Conservation (phyloP, 2,797 vertebrate genomes). For the Siniperca undulata region DNA sequence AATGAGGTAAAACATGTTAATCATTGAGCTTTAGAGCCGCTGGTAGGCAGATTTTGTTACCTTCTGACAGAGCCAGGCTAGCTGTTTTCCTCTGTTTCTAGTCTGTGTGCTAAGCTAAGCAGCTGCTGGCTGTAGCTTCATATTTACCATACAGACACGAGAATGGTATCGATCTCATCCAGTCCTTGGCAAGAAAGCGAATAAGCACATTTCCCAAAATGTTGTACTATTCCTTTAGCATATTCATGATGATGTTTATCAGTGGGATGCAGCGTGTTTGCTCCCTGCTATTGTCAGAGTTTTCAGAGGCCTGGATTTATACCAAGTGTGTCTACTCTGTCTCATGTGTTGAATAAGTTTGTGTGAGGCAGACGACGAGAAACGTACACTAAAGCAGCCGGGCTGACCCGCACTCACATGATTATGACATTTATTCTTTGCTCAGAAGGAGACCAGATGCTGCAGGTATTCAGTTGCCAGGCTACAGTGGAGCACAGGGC, state of each 20-base stretch:
- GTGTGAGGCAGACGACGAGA: conserved; percentile 1
- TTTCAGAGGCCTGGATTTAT: conserved; percentile 1
- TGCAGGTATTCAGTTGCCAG: conserved; percentile 80
- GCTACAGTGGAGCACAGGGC: conserved; percentile 70
- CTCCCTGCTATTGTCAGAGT: background rate
- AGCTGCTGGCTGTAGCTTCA: background rate
- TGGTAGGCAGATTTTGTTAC: background rate
- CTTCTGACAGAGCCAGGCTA: background rate
- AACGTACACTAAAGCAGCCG: conserved; percentile 2
- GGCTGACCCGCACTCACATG: conserved; percentile 52
- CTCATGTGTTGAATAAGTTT: background rate
- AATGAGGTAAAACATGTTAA: background rate
- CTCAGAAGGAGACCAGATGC: conserved; percentile 80
- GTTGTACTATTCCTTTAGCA: background rate
- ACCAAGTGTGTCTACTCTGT: background rate
- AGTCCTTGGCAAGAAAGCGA: background rate
- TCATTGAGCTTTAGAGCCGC: too few relatives aligned
- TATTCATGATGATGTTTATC: background rate
- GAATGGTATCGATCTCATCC: background rate
- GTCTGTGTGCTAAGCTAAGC: background rate
- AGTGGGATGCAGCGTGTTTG: background rate
- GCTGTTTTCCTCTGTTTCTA: background rate
- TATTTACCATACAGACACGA: background rate
- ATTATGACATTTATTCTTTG: conserved; percentile 78
- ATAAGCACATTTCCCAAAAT: background rate